phyloP scores from a whole-genome alignment of 2,797 vertebrate species.

The Arctocebus calabarensis region DNA sequence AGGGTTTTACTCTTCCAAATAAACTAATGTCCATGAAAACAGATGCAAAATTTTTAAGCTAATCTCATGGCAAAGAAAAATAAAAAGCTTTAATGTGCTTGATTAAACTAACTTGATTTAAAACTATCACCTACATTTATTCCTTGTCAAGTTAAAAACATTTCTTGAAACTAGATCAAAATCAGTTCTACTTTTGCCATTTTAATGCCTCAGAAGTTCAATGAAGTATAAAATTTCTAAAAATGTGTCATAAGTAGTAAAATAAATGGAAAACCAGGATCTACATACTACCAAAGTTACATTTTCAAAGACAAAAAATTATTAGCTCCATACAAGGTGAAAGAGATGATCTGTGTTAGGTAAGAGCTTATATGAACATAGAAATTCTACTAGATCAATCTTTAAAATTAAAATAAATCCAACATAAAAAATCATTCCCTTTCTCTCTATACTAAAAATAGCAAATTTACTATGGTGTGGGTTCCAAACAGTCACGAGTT shows the following conservation, averaged over 20 bases:
- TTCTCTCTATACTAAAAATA: slow-evolving; percentile 89
- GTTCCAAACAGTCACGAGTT: slow-evolving; percentile 88
- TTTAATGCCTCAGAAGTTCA: slow-evolving; percentile 50
- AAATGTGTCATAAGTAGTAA: slow-evolving; percentile 30
- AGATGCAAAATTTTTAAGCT: slow-evolving; percentile 68
- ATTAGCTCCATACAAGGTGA: slow-evolving; percentile 33
- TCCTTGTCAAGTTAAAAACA: slow-evolving; percentile 47
- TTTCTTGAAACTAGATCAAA: slow-evolving; percentile 62
- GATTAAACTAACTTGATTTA: slow-evolving; percentile 41
- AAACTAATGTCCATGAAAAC: slow-evolving; percentile 81
- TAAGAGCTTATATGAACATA: background rate
- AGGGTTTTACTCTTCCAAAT: slow-evolving; percentile 85
- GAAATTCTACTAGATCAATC: slow-evolving; percentile 71
- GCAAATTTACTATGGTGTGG: slow-evolving; percentile 88
- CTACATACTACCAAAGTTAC: background rate
- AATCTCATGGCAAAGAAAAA: slow-evolving; percentile 53
- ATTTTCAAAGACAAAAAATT: slow-evolving; percentile 54
- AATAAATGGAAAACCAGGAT: background rate
- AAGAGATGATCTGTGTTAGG: background rate
- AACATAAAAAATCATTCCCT: slow-evolving; percentile 81
- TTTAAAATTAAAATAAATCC: slow-evolving; percentile 85
- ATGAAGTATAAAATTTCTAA: slow-evolving; percentile 50
- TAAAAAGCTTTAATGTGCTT: slow-evolving; percentile 33
- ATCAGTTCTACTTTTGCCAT: slow-evolving; percentile 37
- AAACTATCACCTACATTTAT: slow-evolving; percentile 35